A percentile compares a stretch with the other conserved stretches of the same genome.
Evolutionary conservation across 1,140 invertebrate species (phyloP).

Genomic region (Pseudomyrmex flavicornis): DNA sequence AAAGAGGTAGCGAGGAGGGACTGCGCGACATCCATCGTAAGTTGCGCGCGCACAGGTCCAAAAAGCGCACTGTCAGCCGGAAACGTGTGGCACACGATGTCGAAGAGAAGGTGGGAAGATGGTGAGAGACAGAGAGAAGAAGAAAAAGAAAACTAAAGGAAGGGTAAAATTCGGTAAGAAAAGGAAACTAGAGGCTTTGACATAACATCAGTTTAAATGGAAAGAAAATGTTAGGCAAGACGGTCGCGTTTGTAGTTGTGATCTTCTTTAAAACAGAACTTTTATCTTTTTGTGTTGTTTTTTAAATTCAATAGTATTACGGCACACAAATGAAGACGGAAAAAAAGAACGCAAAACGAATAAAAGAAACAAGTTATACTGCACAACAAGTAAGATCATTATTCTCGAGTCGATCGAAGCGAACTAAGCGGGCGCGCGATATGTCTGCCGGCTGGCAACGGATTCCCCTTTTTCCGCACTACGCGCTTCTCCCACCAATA

Average conservation of each 20-base stretch:
- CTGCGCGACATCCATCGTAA: slow-evolving; percentile 31
- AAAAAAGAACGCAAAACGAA: background rate
- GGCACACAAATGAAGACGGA: background rate
- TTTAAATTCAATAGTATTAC: too few relatives aligned
- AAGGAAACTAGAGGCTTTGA: slow-evolving; percentile 6
- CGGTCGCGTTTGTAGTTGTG: too few relatives aligned
- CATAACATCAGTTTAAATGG: slow-evolving; percentile 1
- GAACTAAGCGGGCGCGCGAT: slow-evolving; percentile 74
- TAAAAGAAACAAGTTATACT: background rate
- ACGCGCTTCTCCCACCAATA: background rate
- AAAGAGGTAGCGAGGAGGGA: slow-evolving; percentile 15
- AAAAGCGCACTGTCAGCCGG: slow-evolving; percentile 73
- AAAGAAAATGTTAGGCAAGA: too few relatives aligned
- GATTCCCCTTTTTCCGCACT: background rate
- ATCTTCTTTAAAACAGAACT: too few relatives aligned
- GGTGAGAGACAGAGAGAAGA: background rate
- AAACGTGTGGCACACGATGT: slow-evolving; percentile 66
- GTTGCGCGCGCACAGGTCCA: slow-evolving; percentile 61
- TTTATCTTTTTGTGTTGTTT: too few relatives aligned
- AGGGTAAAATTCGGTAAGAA: background rate
- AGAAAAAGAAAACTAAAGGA: background rate
- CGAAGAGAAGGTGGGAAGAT: slow-evolving; percentile 44
- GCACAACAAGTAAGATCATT: slow-evolving; percentile 50
- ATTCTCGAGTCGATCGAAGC: slow-evolving; percentile 75
- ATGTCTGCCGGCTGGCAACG: slow-evolving; percentile 37